phyloP scores from a whole-genome alignment of 2,113 vertebrate genomes.

The Raja brachyura region DNA sequence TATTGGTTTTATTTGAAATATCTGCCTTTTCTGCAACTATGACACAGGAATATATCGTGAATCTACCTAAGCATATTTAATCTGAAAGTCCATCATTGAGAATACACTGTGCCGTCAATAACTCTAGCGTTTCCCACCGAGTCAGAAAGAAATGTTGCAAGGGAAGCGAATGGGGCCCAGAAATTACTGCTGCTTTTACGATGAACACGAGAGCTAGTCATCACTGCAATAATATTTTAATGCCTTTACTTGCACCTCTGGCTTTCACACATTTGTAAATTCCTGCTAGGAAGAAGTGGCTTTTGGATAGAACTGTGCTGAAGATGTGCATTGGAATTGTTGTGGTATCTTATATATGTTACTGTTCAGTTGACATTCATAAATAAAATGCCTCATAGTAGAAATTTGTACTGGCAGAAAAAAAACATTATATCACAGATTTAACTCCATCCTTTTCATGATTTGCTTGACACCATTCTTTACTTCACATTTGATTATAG shows the following conservation, averaged over 20 bases:
- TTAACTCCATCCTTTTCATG: not conserved
- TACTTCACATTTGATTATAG: not conserved
- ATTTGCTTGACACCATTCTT: not conserved
- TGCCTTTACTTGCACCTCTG: not conserved
- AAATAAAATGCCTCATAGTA: not conserved
- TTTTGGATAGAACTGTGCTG: not conserved
- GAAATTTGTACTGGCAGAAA: not conserved
- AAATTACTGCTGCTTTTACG: not conserved
- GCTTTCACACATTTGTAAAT: not conserved
- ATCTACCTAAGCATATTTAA: conserved; percentile 8
- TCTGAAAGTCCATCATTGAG: conserved; percentile 1
- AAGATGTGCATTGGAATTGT: not conserved
- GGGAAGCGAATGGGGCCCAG: not conserved
- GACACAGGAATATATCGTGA: conserved; percentile 18
- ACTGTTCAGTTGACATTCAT: not conserved
- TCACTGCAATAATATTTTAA: not conserved
- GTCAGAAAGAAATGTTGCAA: not conserved
- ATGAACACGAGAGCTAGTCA: not conserved
- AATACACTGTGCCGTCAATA: not conserved
- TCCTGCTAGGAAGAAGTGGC: not conserved
- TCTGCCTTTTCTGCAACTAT: not conserved
- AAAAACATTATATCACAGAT: not conserved
- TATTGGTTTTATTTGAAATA: conserved; percentile 23
- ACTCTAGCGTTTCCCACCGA: not conserved
- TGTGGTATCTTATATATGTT: not conserved